phyloP scores from a whole-genome alignment of 2,797 vertebrate species.

The Decapterus maruadsi region DNA sequence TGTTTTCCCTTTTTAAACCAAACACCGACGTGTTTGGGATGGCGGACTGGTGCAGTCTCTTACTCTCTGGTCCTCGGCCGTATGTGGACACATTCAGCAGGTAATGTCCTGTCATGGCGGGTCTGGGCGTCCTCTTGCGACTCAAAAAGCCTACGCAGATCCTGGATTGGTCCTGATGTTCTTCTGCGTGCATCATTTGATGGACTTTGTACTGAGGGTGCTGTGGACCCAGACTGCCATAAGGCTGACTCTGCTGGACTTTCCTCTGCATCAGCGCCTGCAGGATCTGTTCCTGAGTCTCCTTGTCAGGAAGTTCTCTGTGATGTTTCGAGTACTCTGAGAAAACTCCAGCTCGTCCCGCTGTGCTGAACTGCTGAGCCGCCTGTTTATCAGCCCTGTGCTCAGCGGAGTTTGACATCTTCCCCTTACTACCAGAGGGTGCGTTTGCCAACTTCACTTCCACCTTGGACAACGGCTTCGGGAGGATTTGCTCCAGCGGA shows the following conservation, averaged over 20 bases:
- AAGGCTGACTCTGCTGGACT: slow-evolving; percentile 85
- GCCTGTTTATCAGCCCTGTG: slow-evolving; percentile 74
- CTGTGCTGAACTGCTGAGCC: slow-evolving; percentile 71
- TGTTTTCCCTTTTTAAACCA: slow-evolving; percentile 78
- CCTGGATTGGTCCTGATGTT: slow-evolving; percentile 81
- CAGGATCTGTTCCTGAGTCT: slow-evolving; percentile 91
- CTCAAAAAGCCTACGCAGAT: slow-evolving; percentile 89
- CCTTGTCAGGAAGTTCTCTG: slow-evolving; percentile 87
- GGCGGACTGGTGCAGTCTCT: slow-evolving; percentile 82
- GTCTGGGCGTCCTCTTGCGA: slow-evolving; percentile 89
- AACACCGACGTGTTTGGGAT: slow-evolving; percentile 76
- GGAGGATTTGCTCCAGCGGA: slow-evolving; percentile 94
- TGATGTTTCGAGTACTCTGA: slow-evolving; percentile 78
- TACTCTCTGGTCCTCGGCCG: slow-evolving; percentile 91
- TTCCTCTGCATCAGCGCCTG: slow-evolving; percentile 90
- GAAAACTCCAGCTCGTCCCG: slow-evolving; percentile 73
- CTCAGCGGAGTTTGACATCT: slow-evolving; percentile 42
- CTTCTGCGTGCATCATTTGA: slow-evolving; percentile 79
- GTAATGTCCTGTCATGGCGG: slow-evolving; percentile 98
- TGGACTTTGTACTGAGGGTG: slow-evolving; percentile 79
- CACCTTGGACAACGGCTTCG: slow-evolving; percentile 88
- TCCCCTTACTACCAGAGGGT: slow-evolving; percentile 48
- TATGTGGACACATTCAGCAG: slow-evolving; percentile 98
- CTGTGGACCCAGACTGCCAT: slow-evolving; percentile 70
- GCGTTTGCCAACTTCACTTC: slow-evolving; percentile 81